Percentiles rank a stretch among this genome's conserved stretches.
phyloP scores from a whole-genome alignment of 2,797 vertebrate species.

The Syndactyla subalaris region DNA sequence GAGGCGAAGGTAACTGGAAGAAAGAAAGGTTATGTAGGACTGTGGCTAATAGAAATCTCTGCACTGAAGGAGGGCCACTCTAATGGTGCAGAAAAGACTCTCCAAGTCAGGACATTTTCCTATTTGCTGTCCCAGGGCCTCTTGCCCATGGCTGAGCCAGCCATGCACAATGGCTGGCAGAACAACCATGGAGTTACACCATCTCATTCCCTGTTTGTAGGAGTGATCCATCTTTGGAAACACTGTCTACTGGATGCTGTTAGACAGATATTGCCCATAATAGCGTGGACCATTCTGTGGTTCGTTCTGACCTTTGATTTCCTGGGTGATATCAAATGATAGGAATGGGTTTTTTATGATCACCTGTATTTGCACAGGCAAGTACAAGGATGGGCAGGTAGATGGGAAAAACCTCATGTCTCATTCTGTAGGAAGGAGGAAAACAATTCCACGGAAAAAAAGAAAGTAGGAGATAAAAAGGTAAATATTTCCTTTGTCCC shows the following conservation, averaged over 20 bases:
- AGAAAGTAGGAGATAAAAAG: background rate
- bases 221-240: background rate
- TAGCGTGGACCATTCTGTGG: background rate
- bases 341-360: background rate
- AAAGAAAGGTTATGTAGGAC: background rate
- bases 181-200: background rate
- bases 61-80: background rate
- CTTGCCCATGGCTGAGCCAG: background rate
- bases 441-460: background rate
- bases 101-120: background rate
- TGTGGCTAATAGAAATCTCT: background rate
- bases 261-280: background rate
- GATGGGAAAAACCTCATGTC: background rate
- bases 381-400: background rate
- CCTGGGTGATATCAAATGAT: background rate
- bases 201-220: background rate
- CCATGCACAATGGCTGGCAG: background rate
- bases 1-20: background rate
- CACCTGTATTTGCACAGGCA: background rate
- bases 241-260: background rate
- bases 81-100: background rate
- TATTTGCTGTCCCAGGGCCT: background rate
- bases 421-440: background rate
- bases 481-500: slow-evolving; percentile 34
- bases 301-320: background rate